Conservation (phyloP, 2,113 vertebrate genomes). For the Rhabdornis inornatus region DNA sequence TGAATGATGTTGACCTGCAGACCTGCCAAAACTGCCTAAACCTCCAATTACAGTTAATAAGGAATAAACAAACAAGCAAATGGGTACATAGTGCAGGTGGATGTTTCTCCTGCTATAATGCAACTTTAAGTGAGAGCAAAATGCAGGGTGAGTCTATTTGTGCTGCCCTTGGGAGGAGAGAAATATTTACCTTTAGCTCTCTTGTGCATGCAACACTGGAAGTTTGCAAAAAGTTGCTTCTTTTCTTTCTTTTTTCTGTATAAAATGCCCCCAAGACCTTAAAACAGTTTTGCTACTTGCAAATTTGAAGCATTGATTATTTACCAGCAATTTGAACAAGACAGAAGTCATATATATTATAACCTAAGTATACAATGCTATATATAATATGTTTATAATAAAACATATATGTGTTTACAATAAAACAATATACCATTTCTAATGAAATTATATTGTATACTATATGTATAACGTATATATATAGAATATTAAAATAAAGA, state of each 20-base stretch:
- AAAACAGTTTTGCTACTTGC: neutral
- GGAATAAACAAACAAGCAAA: neutral
- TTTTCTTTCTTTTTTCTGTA: neutral
- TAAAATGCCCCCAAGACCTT: neutral
- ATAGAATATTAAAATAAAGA: neutral
- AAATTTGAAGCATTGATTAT: neutral
- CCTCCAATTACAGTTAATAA: neutral
- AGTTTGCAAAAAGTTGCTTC: neutral
- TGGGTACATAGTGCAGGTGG: rapidly evolving
- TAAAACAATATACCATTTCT: neutral
- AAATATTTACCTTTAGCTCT: constrained; percentile 17
- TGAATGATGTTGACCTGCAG: neutral
- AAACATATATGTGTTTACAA: neutral
- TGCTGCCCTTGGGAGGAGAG: neutral
- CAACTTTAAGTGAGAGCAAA: neutral
- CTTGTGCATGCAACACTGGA: neutral
- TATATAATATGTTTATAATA: neutral
- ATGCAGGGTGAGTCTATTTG: neutral
- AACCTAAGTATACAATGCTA: neutral
- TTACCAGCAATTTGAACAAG: neutral
- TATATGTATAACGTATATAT: neutral
- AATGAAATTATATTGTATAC: neutral
- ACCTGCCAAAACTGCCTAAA: neutral
- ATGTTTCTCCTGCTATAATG: neutral
- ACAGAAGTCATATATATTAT: neutral